phyloP scores from a whole-genome alignment of 2,797 vertebrate species.

The Hemitrygon akajei region DNA sequence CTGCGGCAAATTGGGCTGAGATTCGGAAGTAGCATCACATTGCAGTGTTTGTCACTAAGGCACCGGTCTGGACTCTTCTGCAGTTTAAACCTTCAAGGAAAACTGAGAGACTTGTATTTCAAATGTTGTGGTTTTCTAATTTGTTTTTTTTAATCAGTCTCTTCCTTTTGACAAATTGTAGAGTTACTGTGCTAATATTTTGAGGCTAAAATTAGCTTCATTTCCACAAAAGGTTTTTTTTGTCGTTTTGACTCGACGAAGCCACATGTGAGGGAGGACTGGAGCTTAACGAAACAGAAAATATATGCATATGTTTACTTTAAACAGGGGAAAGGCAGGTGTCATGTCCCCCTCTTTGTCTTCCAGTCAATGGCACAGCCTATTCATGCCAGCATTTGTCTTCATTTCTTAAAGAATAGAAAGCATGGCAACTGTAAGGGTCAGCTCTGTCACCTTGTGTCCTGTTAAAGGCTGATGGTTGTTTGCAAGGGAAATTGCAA shows the following conservation, averaged over 20 bases:
- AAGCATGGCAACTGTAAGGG: conserved; percentile 51
- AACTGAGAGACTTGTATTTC: not conserved
- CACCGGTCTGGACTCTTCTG: conserved; percentile 50
- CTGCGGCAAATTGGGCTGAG: conserved; percentile 49
- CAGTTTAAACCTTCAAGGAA: conserved; percentile 25
- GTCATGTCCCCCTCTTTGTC: conserved; percentile 41
- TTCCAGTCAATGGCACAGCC: conserved; percentile 38
- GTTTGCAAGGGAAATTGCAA: conserved; percentile 47
- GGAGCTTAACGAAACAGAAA: conserved; percentile 35
- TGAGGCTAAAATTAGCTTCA: conserved; percentile 31
- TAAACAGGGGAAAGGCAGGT: conserved; percentile 43
- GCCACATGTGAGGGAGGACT: conserved; percentile 18
- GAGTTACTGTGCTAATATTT: conserved; percentile 16
- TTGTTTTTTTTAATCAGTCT: conserved; percentile 7
- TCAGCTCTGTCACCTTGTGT: conserved; percentile 43
- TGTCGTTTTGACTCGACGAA: conserved; percentile 16
- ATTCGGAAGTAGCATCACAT: conserved; percentile 46
- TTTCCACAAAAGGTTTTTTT: conserved; percentile 34
- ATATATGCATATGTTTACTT: conserved; percentile 42
- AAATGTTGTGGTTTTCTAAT: not conserved
- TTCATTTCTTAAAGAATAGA: conserved; percentile 43
- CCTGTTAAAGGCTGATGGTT: conserved; percentile 42
- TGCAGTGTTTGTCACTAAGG: conserved; percentile 50
- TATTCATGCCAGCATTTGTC: conserved; percentile 35
- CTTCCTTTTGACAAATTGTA: not conserved